Conservation (phyloP, 2,888 invertebrate genomes). For the Tupiocoris notatus region DNA sequence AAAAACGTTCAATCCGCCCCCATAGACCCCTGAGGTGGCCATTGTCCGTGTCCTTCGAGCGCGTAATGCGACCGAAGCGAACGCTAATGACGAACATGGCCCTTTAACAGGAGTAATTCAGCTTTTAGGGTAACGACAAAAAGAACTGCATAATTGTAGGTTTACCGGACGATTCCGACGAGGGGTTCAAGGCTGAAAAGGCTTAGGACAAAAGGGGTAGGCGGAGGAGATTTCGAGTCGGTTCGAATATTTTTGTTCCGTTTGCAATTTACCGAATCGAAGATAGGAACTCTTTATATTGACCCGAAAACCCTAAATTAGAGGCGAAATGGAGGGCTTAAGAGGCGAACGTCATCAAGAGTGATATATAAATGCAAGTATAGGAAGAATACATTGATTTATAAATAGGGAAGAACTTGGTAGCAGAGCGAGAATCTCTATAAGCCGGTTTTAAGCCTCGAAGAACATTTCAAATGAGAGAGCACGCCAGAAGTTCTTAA, state of each 20-base stretch:
- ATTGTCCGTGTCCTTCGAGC: slow-evolving; percentile 11
- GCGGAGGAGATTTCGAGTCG: not conserved
- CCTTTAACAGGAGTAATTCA: slow-evolving; percentile 36
- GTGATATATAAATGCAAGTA: too few relatives aligned
- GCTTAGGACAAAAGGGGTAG: slow-evolving; percentile 2
- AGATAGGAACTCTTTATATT: too few relatives aligned
- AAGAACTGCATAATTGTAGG: slow-evolving; percentile 29
- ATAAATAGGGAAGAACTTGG: too few relatives aligned
- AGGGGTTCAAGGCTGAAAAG: not conserved
- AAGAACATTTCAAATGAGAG: too few relatives aligned
- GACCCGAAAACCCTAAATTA: too few relatives aligned
- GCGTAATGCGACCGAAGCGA: slow-evolving; percentile 2
- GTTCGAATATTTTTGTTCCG: not conserved
- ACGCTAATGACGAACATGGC: slow-evolving; percentile 19
- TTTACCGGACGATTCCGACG: not conserved
- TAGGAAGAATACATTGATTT: too few relatives aligned
- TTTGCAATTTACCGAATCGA: too few relatives aligned
- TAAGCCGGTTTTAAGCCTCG: too few relatives aligned
- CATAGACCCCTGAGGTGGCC: not conserved
- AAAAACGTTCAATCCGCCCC: not conserved
- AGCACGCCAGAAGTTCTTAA: not conserved
- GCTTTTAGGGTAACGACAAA: slow-evolving; percentile 35
- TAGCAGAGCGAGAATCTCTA: not conserved
- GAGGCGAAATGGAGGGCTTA: too few relatives aligned
- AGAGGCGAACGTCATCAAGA: too few relatives aligned